Conservation (phyloP, 1,140 invertebrate genomes). For the Leptinotarsa undecemlineata region DNA sequence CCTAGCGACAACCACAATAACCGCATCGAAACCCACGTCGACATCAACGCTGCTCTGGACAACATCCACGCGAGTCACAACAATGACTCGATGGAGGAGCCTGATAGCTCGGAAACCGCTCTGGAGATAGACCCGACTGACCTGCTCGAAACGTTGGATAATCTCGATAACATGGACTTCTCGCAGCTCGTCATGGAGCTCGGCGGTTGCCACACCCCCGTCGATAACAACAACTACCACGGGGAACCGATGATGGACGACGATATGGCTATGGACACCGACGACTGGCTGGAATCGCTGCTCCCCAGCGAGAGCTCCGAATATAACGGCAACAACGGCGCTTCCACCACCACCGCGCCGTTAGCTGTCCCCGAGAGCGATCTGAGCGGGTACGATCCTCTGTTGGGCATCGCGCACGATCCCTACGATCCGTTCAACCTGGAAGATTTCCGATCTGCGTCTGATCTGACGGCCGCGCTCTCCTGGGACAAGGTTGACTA, state of each 20-base stretch:
- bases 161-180: slow-evolving; percentile 63
- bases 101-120: slow-evolving; percentile 57
- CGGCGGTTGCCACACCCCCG: slow-evolving; percentile 42
- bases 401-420: slow-evolving; percentile 65
- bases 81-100: slow-evolving; percentile 53
- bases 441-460: slow-evolving; percentile 67
- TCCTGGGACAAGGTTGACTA: slow-evolving; percentile 68
- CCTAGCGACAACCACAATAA: background rate
- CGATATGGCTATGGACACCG: slow-evolving; percentile 69
- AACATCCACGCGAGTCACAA: background rate
- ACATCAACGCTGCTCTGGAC: no score
- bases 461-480: slow-evolving; percentile 58
- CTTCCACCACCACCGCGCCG: slow-evolving; percentile 32
- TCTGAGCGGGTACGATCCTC: slow-evolving; percentile 63
- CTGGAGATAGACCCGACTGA: slow-evolving; percentile 49
- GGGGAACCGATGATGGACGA: slow-evolving; percentile 35
- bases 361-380: slow-evolving; percentile 53
- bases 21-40: background rate
- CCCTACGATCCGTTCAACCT: slow-evolving; percentile 73
- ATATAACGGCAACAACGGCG: slow-evolving; percentile 34
- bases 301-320: slow-evolving; percentile 56
- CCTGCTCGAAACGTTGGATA: slow-evolving; percentile 59
- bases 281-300: slow-evolving; percentile 74
- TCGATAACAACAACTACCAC: slow-evolving; percentile 41
- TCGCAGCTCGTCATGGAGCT: slow-evolving; percentile 60